Percentiles rank a stretch among this genome's conserved stretches.
These are phyloP conservation scores for Vidua macroura DNA, from an alignment of 2,113 vertebrate species.

Conservation along the genomic window DNA sequence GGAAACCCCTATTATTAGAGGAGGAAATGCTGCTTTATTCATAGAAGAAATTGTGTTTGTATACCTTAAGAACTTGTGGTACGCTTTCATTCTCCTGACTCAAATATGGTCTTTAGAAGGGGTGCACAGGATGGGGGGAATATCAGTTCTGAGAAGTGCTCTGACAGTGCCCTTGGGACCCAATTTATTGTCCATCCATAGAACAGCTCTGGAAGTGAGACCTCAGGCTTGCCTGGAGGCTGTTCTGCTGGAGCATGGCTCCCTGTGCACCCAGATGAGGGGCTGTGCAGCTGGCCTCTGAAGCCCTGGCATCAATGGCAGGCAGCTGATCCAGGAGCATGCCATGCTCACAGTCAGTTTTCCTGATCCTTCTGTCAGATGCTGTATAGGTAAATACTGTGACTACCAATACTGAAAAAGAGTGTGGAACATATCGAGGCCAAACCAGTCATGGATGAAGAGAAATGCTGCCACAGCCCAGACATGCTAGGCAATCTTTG, in stretches of 20 bases:
- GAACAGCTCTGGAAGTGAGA: neutral
- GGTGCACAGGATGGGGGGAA: neutral
- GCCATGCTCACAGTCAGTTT: neutral
- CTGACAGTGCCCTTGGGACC: neutral
- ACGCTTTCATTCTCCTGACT: rapidly evolving
- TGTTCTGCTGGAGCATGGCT: neutral
- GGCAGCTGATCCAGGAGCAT: neutral
- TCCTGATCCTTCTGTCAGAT: neutral
- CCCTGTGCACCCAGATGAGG: rapidly evolving
- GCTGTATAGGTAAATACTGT: neutral
- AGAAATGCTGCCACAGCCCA: neutral
- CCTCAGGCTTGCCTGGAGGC: neutral
- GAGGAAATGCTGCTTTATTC: neutral
- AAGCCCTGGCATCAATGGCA: neutral
- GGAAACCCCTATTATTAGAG: neutral
- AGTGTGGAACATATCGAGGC: rapidly evolving
- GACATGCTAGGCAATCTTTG: neutral
- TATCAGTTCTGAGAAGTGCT: neutral
- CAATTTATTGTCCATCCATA: neutral
- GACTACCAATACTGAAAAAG: neutral
- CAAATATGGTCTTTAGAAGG: neutral
- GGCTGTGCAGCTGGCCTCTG: neutral
- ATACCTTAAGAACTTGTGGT: neutral
- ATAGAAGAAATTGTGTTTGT: neutral
- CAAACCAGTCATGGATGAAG: neutral